Base-by-base conservation (phyloP, 2,888 invertebrate genomes). In the Noctua janthina region DNA sequence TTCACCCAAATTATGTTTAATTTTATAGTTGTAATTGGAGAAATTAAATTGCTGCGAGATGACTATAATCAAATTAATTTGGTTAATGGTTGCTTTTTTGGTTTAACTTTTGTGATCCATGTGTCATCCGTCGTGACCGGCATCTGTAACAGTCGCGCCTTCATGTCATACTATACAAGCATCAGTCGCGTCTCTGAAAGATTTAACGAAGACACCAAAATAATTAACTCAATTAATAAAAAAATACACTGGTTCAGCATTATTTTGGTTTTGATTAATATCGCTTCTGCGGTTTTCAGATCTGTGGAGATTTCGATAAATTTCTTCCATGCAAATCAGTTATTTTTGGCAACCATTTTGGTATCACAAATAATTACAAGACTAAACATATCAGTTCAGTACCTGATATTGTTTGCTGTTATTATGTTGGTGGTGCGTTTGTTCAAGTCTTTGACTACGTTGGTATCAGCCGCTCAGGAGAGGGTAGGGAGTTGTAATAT, bases 381-480 rank as follows among this genome's bases (percentile, higher is more conserved):
- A 64, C 13, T 54, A 0, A 74, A n/a, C 35, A 6, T 69, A 17
- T 1, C 69, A n/a, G n/a, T 80, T 62, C 54, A 81, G n/a, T 15
- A 62, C 1, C 1, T 64, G 0, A 39, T 74, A 8, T 29, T 81
- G 2, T 80, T 54, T 64, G 13, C 35, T 83, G 23, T 51, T 39
- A 83, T 69, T 15, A 72, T 78, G 59, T 49, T 83, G 39, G 54
- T 82, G 20, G 68, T 67, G 10, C 39, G 73, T 11, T 51, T 39
- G 8, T 20, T 10, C 0, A 83, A 78, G 73, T 64, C 56, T 17
- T 56, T 83, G 5, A 69, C 35, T 17, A 69, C 13, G 8, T n/a
- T 35, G 2, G 15, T 82, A 69, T 78, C 49, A 39, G 56, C 2
- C 15, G n/a, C n/a, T 49, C 68, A 56, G 8, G 39, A 56, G 4